These are phyloP conservation scores for Mallotus villosus DNA, from an alignment of 2,797 vertebrate genomes.

Conservation along the genomic window DNA sequence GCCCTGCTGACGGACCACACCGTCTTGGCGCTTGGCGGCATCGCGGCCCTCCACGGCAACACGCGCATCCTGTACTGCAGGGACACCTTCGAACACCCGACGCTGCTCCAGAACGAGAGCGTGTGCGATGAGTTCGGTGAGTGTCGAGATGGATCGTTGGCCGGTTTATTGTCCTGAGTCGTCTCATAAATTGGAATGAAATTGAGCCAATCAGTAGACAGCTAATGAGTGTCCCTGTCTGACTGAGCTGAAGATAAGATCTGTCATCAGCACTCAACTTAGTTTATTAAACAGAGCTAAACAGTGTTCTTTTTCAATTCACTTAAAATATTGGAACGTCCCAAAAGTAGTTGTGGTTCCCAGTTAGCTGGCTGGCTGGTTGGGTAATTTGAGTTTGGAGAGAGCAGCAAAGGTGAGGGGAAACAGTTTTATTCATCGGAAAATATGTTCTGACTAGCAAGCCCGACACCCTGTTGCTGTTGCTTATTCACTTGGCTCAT, in stretches of 20 bases:
- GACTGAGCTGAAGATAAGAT: background rate
- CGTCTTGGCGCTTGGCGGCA: constrained; percentile 89
- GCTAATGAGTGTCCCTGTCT: background rate
- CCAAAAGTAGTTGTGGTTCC: constrained; percentile 65
- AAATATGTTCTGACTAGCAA: constrained; percentile 74
- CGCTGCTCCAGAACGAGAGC: constrained; percentile 90
- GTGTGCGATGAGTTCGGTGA: constrained; percentile 94
- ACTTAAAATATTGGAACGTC: constrained; percentile 58
- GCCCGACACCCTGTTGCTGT: constrained; percentile 70
- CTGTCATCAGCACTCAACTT: background rate
- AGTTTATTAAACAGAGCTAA: background rate
- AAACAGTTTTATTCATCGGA: constrained; percentile 65
- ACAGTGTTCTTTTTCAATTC: constrained; percentile 29
- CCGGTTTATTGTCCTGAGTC: constrained; percentile 42
- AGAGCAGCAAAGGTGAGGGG: constrained; percentile 69
- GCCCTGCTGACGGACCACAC: constrained; percentile 88
- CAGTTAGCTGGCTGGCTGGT: constrained; percentile 67
- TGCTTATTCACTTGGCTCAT: constrained; percentile 70
- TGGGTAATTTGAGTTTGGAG: constrained; percentile 68
- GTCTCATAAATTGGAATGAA: background rate
- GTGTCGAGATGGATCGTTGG: constrained; percentile 68
- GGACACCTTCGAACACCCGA: constrained; percentile 91
- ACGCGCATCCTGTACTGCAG: constrained; percentile 92
- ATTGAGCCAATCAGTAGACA: background rate
- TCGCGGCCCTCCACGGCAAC: constrained; percentile 82